Evolutionary conservation across 2,113 vertebrate genomes (phyloP).

Genomic region (Coreoperca whiteheadi): DNA sequence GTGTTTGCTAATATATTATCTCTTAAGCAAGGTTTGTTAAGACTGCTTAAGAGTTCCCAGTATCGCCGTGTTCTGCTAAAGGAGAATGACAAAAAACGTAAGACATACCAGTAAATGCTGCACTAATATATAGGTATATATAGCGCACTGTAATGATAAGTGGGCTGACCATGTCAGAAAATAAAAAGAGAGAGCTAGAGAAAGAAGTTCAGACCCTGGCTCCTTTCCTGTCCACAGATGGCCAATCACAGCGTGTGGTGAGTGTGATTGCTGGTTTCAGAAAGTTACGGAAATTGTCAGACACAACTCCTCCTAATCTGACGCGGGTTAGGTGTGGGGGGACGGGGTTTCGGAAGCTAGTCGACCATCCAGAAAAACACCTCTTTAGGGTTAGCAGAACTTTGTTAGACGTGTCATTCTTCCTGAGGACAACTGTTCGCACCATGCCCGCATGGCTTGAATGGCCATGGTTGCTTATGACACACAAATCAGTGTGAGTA

Average conservation of each 20-base stretch:
- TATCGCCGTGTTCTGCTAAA: neutral
- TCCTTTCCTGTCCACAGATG: neutral
- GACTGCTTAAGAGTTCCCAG: neutral
- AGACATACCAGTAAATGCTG: neutral
- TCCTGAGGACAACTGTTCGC: neutral
- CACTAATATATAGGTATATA: neutral
- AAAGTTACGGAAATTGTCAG: neutral
- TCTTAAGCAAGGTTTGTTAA: neutral
- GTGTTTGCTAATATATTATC: neutral
- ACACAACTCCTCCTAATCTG: neutral
- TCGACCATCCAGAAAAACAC: too few species aligned
- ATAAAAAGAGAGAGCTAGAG: neutral
- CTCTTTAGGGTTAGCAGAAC: neutral
- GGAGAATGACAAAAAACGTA: neutral
- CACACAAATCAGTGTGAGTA: neutral
- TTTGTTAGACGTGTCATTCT: neutral
- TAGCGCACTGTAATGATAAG: neutral
- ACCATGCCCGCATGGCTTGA: neutral
- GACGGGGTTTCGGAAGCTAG: neutral
- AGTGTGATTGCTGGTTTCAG: neutral
- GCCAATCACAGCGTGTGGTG: neutral
- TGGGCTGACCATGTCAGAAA: neutral
- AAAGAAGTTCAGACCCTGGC: neutral
- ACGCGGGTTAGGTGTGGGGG: neutral
- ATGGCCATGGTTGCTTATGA: neutral